Conservation (phyloP, 2,797 vertebrate species). For the Ctenopoma multispine region DNA sequence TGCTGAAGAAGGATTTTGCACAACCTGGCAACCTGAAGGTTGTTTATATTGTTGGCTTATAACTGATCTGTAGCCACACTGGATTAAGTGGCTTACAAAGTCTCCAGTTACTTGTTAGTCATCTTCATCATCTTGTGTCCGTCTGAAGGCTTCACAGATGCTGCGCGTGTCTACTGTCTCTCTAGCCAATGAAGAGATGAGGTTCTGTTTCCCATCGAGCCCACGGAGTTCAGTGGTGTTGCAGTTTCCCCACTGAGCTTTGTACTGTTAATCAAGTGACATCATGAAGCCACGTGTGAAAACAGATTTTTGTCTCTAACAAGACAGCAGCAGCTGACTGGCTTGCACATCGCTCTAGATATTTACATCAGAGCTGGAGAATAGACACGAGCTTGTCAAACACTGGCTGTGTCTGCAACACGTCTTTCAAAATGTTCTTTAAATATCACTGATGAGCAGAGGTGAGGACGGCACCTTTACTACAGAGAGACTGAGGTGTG, state of each 20-base stretch:
- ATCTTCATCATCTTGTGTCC: background rate
- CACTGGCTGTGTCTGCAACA: conserved; percentile 26
- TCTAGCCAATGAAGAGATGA: too few relatives aligned
- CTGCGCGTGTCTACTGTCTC: too few relatives aligned
- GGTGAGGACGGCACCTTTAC: conserved; percentile 13
- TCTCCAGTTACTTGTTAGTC: background rate
- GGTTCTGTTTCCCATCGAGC: background rate
- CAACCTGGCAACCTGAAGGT: too few relatives aligned
- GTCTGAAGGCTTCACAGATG: background rate
- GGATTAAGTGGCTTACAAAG: background rate
- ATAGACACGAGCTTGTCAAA: conserved; percentile 46
- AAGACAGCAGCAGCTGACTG: conserved; percentile 9
- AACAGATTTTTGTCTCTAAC: conserved; percentile 18
- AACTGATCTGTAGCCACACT: background rate
- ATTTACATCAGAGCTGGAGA: conserved; percentile 37
- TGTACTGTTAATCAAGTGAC: conserved; percentile 1
- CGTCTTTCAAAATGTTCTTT: background rate
- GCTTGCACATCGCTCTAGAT: conserved; percentile 31
- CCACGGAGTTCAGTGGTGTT: background rate
- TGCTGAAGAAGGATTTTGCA: too few relatives aligned
- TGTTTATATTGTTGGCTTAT: too few relatives aligned
- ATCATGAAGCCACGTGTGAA: conserved; percentile 1
- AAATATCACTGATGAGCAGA: background rate
- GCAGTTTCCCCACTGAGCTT: background rate
- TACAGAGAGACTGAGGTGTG: conserved; percentile 31